phyloP scores from a whole-genome alignment of 2,113 vertebrate genomes.

The Scartelaos histophorus region DNA sequence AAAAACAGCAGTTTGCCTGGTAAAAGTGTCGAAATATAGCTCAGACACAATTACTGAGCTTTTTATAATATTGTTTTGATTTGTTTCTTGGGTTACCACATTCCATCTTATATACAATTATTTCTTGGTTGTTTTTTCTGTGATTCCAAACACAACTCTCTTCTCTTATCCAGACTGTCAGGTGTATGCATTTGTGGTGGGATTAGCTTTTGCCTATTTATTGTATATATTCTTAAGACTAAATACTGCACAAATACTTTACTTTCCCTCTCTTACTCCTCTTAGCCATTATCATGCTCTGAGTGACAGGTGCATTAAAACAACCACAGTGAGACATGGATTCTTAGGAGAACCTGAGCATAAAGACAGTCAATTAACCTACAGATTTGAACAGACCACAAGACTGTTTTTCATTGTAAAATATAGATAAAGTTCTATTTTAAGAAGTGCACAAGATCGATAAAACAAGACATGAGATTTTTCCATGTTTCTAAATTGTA shows the following conservation, averaged over 20 bases:
- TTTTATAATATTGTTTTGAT: not conserved
- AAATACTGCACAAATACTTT: not conserved
- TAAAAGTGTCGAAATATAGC: conserved; percentile 7
- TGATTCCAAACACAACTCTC: not conserved
- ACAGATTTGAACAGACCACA: not conserved
- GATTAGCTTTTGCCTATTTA: not conserved
- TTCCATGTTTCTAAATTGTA: not conserved
- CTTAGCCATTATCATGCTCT: not conserved
- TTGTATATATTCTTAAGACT: conserved; percentile 1
- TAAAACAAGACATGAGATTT: no score
- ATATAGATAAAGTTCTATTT: not conserved
- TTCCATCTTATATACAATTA: not conserved
- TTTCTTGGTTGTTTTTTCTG: not conserved
- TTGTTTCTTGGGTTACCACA: not conserved
- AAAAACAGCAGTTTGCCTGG: conserved; percentile 37
- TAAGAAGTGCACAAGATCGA: not conserved
- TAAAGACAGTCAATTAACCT: not conserved
- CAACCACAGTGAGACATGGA: not conserved
- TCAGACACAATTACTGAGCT: not conserved
- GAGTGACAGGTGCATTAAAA: not conserved
- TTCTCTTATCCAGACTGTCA: not conserved
- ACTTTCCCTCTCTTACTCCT: not conserved
- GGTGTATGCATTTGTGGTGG: not conserved
- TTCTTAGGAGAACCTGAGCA: not conserved
- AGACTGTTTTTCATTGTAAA: not conserved